Evolutionary conservation across 2,113 vertebrate genomes (phyloP).

Genomic region (Xiphias gladius): DNA sequence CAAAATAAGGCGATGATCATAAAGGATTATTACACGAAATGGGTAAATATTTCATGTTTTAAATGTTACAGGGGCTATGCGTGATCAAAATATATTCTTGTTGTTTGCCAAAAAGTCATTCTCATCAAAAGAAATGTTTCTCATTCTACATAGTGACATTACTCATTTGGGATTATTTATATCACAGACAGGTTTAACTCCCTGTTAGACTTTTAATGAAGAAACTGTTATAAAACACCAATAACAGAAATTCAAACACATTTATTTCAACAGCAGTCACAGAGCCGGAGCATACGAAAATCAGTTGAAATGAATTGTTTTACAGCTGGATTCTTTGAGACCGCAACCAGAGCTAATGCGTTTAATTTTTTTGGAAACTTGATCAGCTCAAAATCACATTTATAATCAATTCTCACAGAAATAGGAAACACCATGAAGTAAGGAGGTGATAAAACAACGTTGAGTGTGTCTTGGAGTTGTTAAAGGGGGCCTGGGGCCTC

Average conservation of each 20-base stretch:
- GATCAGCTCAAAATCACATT: conserved; percentile 8
- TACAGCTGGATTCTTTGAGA: neutral
- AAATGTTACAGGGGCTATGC: neutral
- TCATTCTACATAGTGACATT: neutral
- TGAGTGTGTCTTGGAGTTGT: neutral
- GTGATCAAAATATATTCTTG: neutral
- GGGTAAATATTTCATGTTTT: neutral
- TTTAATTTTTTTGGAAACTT: neutral
- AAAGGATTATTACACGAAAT: neutral
- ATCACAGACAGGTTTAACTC: neutral
- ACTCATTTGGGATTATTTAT: neutral
- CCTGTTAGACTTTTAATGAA: neutral
- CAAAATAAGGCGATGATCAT: neutral
- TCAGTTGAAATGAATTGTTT: neutral
- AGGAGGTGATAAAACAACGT: neutral
- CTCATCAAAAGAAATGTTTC: neutral
- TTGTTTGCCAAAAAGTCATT: neutral
- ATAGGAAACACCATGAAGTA: neutral
- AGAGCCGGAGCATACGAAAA: neutral
- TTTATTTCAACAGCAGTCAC: neutral
- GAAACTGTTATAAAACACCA: neutral
- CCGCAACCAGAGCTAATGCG: neutral
- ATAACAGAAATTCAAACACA: neutral
- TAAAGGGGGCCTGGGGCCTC: conserved; percentile 2
- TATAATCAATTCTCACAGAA: neutral